Evolutionary conservation across 2,797 vertebrate genomes (phyloP), one percentile per base, ranked within the genome.

Genomic region (Parauchenoglanis punctatus): DNA sequence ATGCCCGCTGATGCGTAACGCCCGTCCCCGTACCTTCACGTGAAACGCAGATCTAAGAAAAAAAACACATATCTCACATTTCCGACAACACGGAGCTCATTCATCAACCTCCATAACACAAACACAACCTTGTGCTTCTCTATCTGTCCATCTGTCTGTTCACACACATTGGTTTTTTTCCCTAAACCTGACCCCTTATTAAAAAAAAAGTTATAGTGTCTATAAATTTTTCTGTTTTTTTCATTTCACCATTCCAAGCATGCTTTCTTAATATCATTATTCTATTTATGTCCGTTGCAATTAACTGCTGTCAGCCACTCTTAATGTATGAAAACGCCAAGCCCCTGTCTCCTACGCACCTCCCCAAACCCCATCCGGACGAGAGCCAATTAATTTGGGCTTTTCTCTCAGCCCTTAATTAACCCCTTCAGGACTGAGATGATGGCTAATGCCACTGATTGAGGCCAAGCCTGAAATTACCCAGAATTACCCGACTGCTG

Each of bases 1-100:
- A 94, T 93, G 95, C 94, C 93, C 95, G 94, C 81, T 95, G 95
- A 97, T 96, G 97, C 96, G 91, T 93, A 96, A 96, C 95, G 91
- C 93, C 92, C 92, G 94, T 92, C 93, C 96, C 93, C 92, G 91
- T 94, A 96, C 95, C 96, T 96, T 94, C 92, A 93, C 95, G 95
- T 96, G 94, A 92, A 86, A 68, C 56, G 90, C 92, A 59, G 68
- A 46, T 73, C 67, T 73, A 91, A 88, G 88, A 90, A 88, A 87
- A 77, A 56, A 78, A 83, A 81, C 75, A 91, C 61, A 61, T 52
- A 89, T 85, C 85, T 85, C 83, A 87, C 75, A 61, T 68, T 87
- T 86, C 86, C 68, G 78, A 87, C 87, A 83, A 91, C 86, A 90
- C 13, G 7, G 23, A 63, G 40, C 61, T 83, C 65, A 83, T 54